Evolutionary conservation across 1,140 invertebrate species (phyloP), one percentile per base, ranked within the genome.

Genomic region (Brachionus plicatilis): DNA sequence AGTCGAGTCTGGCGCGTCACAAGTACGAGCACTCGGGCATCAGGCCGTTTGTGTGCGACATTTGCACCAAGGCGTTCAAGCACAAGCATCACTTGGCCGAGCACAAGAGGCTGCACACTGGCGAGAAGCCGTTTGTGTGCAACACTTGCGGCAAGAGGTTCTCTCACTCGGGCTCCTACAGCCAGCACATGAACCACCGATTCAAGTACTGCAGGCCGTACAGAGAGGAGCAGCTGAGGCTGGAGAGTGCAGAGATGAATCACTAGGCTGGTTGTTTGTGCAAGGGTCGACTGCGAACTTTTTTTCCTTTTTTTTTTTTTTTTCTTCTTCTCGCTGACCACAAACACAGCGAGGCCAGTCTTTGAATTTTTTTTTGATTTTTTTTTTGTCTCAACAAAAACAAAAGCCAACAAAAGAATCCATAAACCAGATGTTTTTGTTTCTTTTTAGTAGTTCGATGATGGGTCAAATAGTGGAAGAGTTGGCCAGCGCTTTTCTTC

Each of bases 21-120:
- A 98, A 98, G 91, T 99, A 99, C 90, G 97, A 99, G 92, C 97
- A 99, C 92, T 99, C 97, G 92, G 97, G 97, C 91, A 95, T 97
- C 90, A 93, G 98, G 85, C 98, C 98, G 53, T 96, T 99, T 91
- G 96, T 97, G 90, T 99, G 98, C 91, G 93, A 96, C 88, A 93
- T 97, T 86, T 99, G 98, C 90, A 92, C 93, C n/a, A 99, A 98
- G 90, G 97, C 98, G 70, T 99, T 99, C 92, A 99, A 99, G 90
- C 98, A 99, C 92, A 99, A 99, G 91, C 98, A 99, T 90, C 98
- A 99, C 89, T 92, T 99, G 85, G 99, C 97, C 41, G 98, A 99
- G 91, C 98, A 99, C 91, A 96, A 97, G 89, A 93, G 98, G 85
- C 92, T 99, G 80, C 98, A 99, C 91, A 97, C 94, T 76, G 98